phyloP scores from a whole-genome alignment of 2,797 vertebrate species.

The Scarus forsteni region DNA sequence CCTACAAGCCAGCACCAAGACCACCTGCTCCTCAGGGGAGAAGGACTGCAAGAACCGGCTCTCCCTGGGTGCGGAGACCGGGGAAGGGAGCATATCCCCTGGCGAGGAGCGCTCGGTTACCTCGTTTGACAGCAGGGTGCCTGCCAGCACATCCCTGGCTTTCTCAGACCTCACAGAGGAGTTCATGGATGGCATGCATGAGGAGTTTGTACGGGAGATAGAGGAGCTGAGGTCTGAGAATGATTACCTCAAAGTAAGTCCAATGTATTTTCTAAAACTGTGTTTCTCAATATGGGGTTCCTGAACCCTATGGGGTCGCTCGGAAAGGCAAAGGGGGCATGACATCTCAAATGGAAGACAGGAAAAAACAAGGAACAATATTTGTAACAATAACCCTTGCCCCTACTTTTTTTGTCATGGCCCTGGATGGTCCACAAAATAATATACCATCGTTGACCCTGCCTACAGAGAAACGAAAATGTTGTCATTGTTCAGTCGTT shows the following conservation, averaged over 20 bases:
- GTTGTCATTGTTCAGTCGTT: no score
- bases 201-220: conserved; percentile 92
- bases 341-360: no score
- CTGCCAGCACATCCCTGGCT: conserved; percentile 92
- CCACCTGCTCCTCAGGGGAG: conserved; percentile 54
- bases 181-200: conserved; percentile 90
- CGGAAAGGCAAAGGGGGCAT: no score
- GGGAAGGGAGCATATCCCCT: conserved; percentile 82
- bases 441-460: no score
- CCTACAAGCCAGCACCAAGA: conserved; percentile 51
- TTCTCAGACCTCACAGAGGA: conserved; percentile 99
- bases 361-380: no score
- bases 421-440: no score
- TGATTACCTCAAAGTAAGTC: conserved; percentile 96
- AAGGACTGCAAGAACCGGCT: conserved; percentile 79
- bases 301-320: no score
- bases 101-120: conserved; percentile 88
- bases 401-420: no score
- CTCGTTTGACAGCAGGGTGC: conserved; percentile 93
- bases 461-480: no score
- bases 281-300: not conserved
- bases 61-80: conserved; percentile 69
- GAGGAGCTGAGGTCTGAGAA: conserved; percentile 97
- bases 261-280: not conserved
- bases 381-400: no score